A percentile compares a stretch with the other conserved stretches of the same genome.
Conservation (phyloP, 1,140 invertebrate genomes). For the Diprion similis region DNA sequence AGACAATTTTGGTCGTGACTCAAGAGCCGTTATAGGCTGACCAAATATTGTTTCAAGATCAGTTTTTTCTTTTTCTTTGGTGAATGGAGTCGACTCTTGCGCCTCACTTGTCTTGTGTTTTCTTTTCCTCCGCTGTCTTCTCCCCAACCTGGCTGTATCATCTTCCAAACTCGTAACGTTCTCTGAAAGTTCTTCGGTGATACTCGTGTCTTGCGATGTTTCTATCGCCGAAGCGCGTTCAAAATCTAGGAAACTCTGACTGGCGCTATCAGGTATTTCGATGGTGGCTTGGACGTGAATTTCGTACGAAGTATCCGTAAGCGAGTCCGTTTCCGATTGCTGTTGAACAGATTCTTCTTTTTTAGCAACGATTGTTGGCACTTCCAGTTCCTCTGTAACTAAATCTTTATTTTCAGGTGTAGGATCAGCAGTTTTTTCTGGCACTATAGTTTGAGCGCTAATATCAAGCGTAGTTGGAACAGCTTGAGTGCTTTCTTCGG, state of each 20-base stretch:
- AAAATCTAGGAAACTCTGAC: conserved; percentile 34
- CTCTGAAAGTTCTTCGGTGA: conserved; percentile 36
- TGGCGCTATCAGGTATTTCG: conserved; percentile 45
- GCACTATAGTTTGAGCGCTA: conserved; percentile 34
- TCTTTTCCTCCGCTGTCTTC: conserved; percentile 30
- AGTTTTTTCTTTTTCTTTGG: conserved; percentile 15
- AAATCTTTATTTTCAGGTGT: not conserved
- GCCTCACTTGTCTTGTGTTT: conserved; percentile 35
- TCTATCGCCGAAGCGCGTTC: conserved; percentile 29
- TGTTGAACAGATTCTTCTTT: conserved; percentile 17
- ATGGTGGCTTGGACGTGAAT: conserved; percentile 54
- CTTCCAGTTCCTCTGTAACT: not conserved
- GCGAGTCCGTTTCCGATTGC: conserved; percentile 37
- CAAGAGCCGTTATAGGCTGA: conserved; percentile 26
- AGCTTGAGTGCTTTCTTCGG: conserved; percentile 42
- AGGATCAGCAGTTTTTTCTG: not conserved
- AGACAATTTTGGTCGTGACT: conserved; percentile 30
- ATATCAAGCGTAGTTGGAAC: conserved; percentile 39
- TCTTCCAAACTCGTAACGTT: not conserved
- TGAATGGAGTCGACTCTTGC: not conserved
- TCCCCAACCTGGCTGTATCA: conserved; percentile 1
- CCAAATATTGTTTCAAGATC: conserved; percentile 28
- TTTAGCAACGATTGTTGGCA: conserved; percentile 11
- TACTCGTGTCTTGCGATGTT: conserved; percentile 36
- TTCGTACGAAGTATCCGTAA: conserved; percentile 46